Evolutionary conservation across 2,797 vertebrate genomes (phyloP), one percentile per base, ranked within the genome.

Genomic region (Coilia nasus): DNA sequence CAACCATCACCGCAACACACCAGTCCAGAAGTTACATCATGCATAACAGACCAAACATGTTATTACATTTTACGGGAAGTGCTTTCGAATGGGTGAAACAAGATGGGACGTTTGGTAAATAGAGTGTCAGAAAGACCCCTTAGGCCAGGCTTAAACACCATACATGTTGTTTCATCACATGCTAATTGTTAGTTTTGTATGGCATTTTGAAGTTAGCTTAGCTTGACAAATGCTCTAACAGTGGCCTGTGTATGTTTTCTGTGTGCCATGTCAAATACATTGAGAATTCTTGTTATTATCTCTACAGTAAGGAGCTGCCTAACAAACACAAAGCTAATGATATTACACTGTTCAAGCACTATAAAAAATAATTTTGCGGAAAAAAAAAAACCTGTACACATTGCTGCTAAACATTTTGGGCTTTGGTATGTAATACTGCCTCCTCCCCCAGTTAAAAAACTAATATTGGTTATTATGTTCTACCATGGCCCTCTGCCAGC

Each of bases 1-100:
- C 71, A 78, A 41, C 71, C 50, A 54, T 54, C 31, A 44, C 71
- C 71, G 44, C 19, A 78, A 78, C 19, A 4, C 41, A 78, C 41
- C 71, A 78, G 71, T 44, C 71, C 71, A 78, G 71, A 25, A 78
- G 41, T 31, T 78, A 78, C 71, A 78, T 78, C 71, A 78, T 78
- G 71, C 71, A 78, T 19, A 78, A 78, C 35, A 44, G 71, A 44
- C 17, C 35, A 78, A 78, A 78, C 71, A 78, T 78, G 71, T 31
- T 44, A 78, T 78, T 41, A 78, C 14, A 78, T 78, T 78, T 78
- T 78, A 17, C 41, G 19, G 71, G 71, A 78, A 78, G 31, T 78
- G 71, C 19, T 78, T 78, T 44, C 15, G 19, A 78, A 78, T 41
- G 17, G 35, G 71, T 1, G 41, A 78, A 78, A 44, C 71, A 78